A percentile compares a stretch with the other conserved stretches of the same genome.
phyloP scores from a whole-genome alignment of 2,797 vertebrate species.

The Acomys russatus region DNA sequence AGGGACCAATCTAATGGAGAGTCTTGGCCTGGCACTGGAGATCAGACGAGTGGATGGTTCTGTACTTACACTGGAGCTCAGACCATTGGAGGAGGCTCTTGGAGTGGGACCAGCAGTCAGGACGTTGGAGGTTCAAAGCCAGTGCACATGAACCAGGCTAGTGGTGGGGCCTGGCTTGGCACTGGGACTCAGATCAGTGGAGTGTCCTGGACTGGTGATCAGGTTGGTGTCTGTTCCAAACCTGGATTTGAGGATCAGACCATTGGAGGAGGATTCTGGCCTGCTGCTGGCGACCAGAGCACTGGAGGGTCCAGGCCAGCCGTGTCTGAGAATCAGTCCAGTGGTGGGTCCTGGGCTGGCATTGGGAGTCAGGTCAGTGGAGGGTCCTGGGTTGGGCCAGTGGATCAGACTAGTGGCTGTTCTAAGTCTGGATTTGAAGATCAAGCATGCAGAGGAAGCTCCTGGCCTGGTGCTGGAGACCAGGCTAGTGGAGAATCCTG shows the following conservation, averaged over 20 bases:
- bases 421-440: constrained; percentile 62
- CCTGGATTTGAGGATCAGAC: constrained; percentile 57
- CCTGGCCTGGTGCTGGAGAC: constrained; percentile 16
- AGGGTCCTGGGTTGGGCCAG: constrained; percentile 59
- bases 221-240: constrained; percentile 54
- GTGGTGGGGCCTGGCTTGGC: constrained; percentile 61
- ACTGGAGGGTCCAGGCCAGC: constrained; percentile 34
- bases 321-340: constrained; percentile 37
- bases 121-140: constrained; percentile 37
- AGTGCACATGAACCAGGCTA: constrained; percentile 18
- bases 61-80: constrained; percentile 56
- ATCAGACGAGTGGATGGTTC: constrained; percentile 70
- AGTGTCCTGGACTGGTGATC: constrained; percentile 42
- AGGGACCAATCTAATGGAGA: constrained; percentile 44
- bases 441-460: constrained; percentile 45
- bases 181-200: constrained; percentile 17
- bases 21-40: constrained; percentile 56
- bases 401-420: constrained; percentile 37
- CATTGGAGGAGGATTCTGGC: constrained; percentile 60
- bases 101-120: constrained; percentile 46
- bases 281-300: constrained; percentile 42
- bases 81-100: constrained; percentile 49
- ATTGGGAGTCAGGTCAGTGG: constrained; percentile 61
- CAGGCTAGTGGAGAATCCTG: constrained; percentile 59
- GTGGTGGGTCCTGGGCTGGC: constrained; percentile 52